Conservation (phyloP, 2,888 invertebrate genomes). For the Zygaena filipendulae region DNA sequence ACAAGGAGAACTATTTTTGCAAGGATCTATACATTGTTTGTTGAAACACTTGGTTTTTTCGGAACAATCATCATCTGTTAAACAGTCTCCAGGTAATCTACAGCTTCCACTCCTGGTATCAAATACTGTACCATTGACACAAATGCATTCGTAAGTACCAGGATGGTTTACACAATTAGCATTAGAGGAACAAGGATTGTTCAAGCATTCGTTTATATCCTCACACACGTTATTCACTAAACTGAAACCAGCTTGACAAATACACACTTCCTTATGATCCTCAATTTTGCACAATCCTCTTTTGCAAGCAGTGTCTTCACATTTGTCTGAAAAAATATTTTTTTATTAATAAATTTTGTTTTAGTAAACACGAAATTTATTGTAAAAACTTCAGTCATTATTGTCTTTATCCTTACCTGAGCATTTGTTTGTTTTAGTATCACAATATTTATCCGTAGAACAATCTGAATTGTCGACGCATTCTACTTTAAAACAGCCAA, state of each 20-base stretch:
- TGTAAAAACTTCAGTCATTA: conserved; percentile 1
- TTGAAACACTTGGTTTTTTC: conserved; percentile 79
- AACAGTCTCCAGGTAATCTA: conserved; percentile 84
- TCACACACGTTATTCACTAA: conserved; percentile 74
- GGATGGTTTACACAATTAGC: conserved; percentile 82
- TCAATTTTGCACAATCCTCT: conserved; percentile 81
- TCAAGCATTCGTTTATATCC: conserved; percentile 84
- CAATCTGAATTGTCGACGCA: conserved; percentile 84
- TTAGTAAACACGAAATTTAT: conserved; percentile 2
- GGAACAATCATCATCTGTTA: conserved; percentile 83
- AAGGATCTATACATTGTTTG: conserved; percentile 82
- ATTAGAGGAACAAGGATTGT: conserved; percentile 81
- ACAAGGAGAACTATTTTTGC: conserved; percentile 73
- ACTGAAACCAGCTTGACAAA: conserved; percentile 80
- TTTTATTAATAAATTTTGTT: conserved; percentile 7
- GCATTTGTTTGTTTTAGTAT: conserved; percentile 80
- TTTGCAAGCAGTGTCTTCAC: conserved; percentile 80
- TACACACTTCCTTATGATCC: conserved; percentile 78
- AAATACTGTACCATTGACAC: conserved; percentile 82
- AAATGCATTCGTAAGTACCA: conserved; percentile 82
- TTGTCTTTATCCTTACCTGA: conserved; percentile 64
- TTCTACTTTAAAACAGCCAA: conserved; percentile 92
- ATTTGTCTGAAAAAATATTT: conserved; percentile 75
- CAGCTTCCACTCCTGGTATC: conserved; percentile 80
- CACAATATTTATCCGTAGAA: conserved; percentile 78